Evolutionary conservation across 2,888 invertebrate species (phyloP).

Genomic region (Drosophila neonasuta): DNA sequence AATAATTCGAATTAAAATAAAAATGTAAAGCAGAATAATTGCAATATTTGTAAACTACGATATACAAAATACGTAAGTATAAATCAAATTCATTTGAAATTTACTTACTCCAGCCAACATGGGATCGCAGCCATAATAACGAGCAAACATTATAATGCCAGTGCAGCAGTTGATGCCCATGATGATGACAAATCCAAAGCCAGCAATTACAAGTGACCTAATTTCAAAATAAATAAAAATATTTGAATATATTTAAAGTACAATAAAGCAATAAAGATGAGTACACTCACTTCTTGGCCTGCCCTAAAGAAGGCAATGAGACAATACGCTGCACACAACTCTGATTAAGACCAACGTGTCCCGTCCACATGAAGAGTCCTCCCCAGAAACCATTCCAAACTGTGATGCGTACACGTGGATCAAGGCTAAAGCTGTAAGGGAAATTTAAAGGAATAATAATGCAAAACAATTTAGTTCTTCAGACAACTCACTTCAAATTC

Average conservation of each 20-base stretch:
- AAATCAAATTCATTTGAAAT: too few relatives aligned
- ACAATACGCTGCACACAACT: constrained; percentile 88
- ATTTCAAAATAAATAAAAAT: background rate
- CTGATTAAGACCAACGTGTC: constrained; percentile 87
- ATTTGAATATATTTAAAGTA: background rate
- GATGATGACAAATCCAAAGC: constrained; percentile 84
- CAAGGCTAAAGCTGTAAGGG: constrained; percentile 83
- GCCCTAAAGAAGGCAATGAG: constrained; percentile 84
- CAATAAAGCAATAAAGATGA: too few relatives aligned
- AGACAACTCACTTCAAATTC: constrained; percentile 78
- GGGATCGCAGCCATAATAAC: constrained; percentile 85
- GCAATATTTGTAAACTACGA: too few relatives aligned
- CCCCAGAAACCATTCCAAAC: constrained; percentile 86
- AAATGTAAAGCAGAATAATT: too few relatives aligned
- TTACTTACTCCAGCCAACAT: constrained; percentile 82
- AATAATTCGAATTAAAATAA: too few relatives aligned
- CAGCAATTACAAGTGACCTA: constrained; percentile 84
- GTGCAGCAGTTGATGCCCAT: constrained; percentile 84
- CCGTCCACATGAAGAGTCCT: constrained; percentile 85
- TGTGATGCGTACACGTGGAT: constrained; percentile 86
- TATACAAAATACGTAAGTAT: too few relatives aligned
- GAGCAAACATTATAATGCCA: constrained; percentile 84
- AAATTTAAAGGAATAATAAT: background rate
- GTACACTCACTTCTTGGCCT: constrained; percentile 83
- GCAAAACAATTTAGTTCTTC: too few relatives aligned